Evolutionary conservation across 2,113 vertebrate species (phyloP), one percentile per base, ranked within the genome.

Genomic region (Aphelocoma coerulescens): DNA sequence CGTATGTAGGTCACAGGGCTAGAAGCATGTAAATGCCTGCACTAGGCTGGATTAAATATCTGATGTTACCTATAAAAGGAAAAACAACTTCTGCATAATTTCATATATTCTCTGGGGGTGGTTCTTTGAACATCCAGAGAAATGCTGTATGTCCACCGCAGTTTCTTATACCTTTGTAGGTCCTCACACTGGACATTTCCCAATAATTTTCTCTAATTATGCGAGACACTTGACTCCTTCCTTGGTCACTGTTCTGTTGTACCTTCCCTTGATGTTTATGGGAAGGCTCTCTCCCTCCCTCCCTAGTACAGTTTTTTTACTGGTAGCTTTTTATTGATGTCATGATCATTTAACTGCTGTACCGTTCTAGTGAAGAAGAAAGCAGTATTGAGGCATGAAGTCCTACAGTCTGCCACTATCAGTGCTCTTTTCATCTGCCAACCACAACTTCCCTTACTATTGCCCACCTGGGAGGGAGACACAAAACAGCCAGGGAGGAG

Each of bases 81-180:
- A 85, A 78, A 51, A 0, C 4, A 35, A 20, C 6, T 49, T 71
- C 39, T 72, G 5, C 22, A 32, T 52, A 5, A 16, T 51, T 61
- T 44, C 6, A 23, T 76, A 9, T 46, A 13, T 66, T 51, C 16
- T 59, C 9, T 41, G 4, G 6, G 1, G 3, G 1, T 33, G 2
- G 8, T 32, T 78, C 37, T 77, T 73, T 41, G 48, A 91, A 51
- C 11, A 19, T 48, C 17, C n/a, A 54, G 26, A 61, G 22, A 57
- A 49, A 4, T 43, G 2, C 17, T 65, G 3, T 61, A 12, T 20
- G 18, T 23, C 8, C 22, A 69, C 11, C 12, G 46, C 62, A 59
- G 23, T 63, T 91, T 71, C 43, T 75, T 85, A 26, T 16, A 41
- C 57, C 15, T 85, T 79, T 88, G 19, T 43, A 49, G 24, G 11